phyloP scores from a whole-genome alignment of 2,888 invertebrate genomes.

The Drosophila eohydei region DNA sequence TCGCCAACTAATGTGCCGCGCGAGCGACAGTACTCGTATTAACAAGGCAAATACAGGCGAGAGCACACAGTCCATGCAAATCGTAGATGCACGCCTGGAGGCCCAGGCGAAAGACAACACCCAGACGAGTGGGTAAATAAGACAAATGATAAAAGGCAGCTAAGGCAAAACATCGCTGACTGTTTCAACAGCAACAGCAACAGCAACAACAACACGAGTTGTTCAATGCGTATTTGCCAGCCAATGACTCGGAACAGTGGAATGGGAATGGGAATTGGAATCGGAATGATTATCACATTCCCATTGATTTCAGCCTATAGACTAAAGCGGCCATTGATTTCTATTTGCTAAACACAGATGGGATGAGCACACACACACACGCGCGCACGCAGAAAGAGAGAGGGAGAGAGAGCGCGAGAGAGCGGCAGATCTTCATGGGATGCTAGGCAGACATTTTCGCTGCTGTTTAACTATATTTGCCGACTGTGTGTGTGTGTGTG shows the following conservation, averaged over 20 bases:
- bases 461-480: conserved; percentile 50
- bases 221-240: conserved; percentile 63
- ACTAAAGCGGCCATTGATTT: conserved; percentile 72
- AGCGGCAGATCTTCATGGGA: conserved; percentile 33
- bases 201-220: conserved; percentile 11
- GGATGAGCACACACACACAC: conserved; percentile 15
- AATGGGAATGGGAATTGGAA: conserved; percentile 23
- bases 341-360: conserved; percentile 70
- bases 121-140: conserved; percentile 68
- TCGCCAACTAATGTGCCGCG: conserved; percentile 60
- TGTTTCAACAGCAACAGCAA: conserved; percentile 41
- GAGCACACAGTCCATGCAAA: conserved; percentile 67
- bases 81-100: conserved; percentile 28
- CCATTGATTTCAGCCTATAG: conserved; percentile 44
- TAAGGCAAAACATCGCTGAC: conserved; percentile 63
- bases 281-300: conserved; percentile 66
- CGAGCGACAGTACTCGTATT: conserved; percentile 53
- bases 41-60: conserved; percentile 60
- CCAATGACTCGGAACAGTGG: conserved; percentile 73
- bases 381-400: background rate
- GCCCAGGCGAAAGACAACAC: conserved; percentile 40
- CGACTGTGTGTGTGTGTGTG: conserved; percentile 19
- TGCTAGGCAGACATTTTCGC: conserved; percentile 33
- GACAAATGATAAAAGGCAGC: conserved; percentile 74
- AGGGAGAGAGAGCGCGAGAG: background rate